Conservation (phyloP, 2,797 vertebrate species). For the Tauraco hartlaubi region DNA sequence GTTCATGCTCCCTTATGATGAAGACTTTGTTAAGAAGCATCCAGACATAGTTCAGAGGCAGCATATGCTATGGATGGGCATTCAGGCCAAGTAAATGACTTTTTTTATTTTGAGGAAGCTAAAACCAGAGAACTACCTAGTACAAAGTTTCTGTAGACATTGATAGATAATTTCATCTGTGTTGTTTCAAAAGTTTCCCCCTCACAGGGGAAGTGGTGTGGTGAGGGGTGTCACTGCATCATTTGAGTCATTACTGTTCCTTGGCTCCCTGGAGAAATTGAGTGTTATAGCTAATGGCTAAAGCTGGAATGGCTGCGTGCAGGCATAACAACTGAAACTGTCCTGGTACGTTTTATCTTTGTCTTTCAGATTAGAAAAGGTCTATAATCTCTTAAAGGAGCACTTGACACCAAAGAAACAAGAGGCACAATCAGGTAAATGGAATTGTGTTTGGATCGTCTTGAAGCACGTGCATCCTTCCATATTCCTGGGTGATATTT, state of each 20-base stretch:
- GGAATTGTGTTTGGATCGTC: neutral
- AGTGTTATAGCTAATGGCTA: neutral
- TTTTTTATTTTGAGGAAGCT: neutral
- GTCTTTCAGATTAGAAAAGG: slow-evolving; percentile 92
- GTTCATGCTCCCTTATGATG: slow-evolving; percentile 91
- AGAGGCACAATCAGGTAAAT: slow-evolving; percentile 84
- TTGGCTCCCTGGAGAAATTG: neutral
- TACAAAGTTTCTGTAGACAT: neutral
- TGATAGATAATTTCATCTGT: neutral
- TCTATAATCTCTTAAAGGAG: slow-evolving; percentile 93
- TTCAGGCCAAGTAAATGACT: slow-evolving; percentile 93
- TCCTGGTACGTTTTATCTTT: neutral
- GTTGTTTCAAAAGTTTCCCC: neutral
- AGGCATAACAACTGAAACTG: neutral
- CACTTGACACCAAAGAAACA: slow-evolving; percentile 89
- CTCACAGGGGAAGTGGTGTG: neutral
- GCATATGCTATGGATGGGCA: slow-evolving; percentile 97
- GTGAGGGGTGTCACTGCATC: neutral
- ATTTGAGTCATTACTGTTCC: neutral
- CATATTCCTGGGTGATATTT: neutral
- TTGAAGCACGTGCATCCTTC: neutral
- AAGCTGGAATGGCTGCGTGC: neutral
- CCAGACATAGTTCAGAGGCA: slow-evolving; percentile 96
- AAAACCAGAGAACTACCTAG: neutral
- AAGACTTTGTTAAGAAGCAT: slow-evolving; percentile 94